A percentile compares a stretch with the other conserved stretches of the same genome.
phyloP scores from a whole-genome alignment of 1,140 invertebrate species.

The Drosophila tropicalis region DNA sequence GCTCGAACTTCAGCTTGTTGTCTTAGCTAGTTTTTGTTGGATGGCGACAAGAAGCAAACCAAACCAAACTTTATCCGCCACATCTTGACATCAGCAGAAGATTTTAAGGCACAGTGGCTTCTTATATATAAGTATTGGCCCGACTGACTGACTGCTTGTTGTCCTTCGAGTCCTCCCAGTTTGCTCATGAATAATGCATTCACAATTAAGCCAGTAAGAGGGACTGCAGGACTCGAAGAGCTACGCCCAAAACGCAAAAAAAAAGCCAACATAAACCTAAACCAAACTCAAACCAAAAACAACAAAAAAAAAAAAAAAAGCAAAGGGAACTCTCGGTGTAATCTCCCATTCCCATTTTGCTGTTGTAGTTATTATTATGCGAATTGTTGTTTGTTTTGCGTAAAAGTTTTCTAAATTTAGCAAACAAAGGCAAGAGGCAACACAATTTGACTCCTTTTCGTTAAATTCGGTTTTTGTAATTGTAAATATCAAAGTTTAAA shows the following conservation, averaged over 20 bases:
- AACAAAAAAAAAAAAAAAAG: conserved; percentile 8
- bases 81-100: conserved; percentile 24
- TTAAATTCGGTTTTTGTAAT: conserved; percentile 49
- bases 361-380: conserved; percentile 68
- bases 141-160: conserved; percentile 33
- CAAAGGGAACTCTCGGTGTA: conserved; percentile 2
- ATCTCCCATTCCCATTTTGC: conserved; percentile 13
- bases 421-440: conserved; percentile 51
- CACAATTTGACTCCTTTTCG: conserved; percentile 41
- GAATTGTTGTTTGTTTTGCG: conserved; percentile 53
- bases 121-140: conserved; percentile 33
- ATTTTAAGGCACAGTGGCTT: conserved; percentile 46
- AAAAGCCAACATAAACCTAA: conserved; percentile 9
- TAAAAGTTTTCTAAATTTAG: conserved; percentile 72
- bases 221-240: conserved; percentile 30
- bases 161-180: conserved; percentile 21
- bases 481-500: conserved; percentile 75
- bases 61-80: conserved; percentile 41
- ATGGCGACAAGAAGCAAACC: conserved; percentile 41
- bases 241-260: conserved; percentile 3
- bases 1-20: conserved; percentile 52
- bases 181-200: conserved; percentile 76
- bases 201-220: conserved; percentile 69
- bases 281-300: conserved; percentile 43
- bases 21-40: conserved; percentile 45